Conservation (phyloP, 2,888 invertebrate genomes). For the Bimastos eiseni region DNA sequence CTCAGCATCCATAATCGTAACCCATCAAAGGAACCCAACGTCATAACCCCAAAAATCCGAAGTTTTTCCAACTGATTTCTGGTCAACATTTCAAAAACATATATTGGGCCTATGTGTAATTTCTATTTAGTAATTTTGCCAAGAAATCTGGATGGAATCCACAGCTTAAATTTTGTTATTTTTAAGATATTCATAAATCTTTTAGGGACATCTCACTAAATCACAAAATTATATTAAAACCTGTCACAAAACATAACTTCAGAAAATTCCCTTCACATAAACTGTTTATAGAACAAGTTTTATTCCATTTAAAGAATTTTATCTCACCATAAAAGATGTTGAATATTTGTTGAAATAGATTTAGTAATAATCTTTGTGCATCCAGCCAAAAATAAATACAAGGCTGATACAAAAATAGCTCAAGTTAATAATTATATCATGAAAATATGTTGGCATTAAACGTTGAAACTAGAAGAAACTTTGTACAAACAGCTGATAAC, state of each 20-base stretch:
- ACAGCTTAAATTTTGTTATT: neutral
- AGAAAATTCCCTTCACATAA: neutral
- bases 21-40: no score
- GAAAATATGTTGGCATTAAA: neutral
- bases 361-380: neutral
- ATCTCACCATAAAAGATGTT: neutral
- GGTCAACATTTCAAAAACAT: neutral
- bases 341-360: neutral
- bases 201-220: neutral
- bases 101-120: neutral
- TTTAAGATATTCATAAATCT: neutral
- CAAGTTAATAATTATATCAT: neutral
- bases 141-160: neutral
- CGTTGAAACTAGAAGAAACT: neutral
- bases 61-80: neutral
- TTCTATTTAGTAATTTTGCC: neutral
- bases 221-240: neutral
- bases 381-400: neutral
- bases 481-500: slow-evolving; percentile 1
- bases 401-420: neutral
- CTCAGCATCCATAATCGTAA: no score
- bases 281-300: neutral
- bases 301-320: neutral
- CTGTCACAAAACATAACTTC: neutral
- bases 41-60: neutral